Evolutionary conservation across 2,888 invertebrate species (phyloP).

Genomic region (Meandrusa payeni): DNA sequence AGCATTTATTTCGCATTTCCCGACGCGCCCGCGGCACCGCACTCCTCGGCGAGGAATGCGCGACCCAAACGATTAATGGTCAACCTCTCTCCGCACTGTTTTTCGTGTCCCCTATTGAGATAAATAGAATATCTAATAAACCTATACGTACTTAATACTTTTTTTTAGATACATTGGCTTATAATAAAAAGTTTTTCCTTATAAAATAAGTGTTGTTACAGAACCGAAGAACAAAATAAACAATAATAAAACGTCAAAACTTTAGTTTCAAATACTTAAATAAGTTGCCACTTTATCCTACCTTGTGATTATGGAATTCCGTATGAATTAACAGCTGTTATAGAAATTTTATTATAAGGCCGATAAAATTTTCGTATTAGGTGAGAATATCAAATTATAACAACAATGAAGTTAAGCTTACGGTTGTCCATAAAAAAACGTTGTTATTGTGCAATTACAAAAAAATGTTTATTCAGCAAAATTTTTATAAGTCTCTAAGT

Average conservation of each 20-base stretch:
- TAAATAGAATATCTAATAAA: not conserved
- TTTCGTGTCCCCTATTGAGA: constrained; percentile 27
- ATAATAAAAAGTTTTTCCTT: too few species aligned
- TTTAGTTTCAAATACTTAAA: too few species aligned
- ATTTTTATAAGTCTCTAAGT: constrained; percentile 76
- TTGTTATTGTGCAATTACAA: constrained; percentile 68
- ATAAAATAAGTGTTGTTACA: too few species aligned
- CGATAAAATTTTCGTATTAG: not conserved
- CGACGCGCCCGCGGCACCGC: constrained; percentile 59
- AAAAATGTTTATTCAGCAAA: constrained; percentile 72
- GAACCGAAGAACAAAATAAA: too few species aligned
- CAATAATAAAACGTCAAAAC: too few species aligned
- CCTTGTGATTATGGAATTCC: too few species aligned
- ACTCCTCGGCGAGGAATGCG: constrained; percentile 48
- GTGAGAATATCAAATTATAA: constrained; percentile 20
- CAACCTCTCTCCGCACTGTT: constrained; percentile 50
- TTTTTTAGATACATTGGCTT: too few species aligned
- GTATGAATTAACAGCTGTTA: too few species aligned
- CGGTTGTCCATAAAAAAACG: constrained; percentile 39
- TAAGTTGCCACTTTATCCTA: too few species aligned
- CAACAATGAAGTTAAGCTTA: constrained; percentile 40
- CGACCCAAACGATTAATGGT: constrained; percentile 65
- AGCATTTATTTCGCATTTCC: constrained; percentile 79
- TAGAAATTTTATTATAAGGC: too few species aligned
- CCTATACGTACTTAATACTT: too few species aligned